phyloP scores from a whole-genome alignment of 2,113 vertebrate genomes.

The Eulemur macaco region DNA sequence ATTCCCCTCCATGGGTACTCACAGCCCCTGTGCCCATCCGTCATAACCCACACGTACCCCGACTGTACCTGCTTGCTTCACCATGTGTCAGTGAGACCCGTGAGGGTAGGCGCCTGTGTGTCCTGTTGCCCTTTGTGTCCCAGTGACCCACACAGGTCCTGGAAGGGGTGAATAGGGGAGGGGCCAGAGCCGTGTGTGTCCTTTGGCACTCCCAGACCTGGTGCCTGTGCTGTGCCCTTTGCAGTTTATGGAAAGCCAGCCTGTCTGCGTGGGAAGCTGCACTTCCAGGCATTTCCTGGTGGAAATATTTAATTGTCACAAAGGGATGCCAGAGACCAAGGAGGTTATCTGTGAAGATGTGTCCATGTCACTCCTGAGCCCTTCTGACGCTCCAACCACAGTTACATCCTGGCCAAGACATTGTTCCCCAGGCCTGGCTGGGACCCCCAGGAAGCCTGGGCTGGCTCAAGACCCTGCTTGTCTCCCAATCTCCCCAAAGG shows the following conservation, averaged over 20 bases:
- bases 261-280: background rate
- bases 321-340: background rate
- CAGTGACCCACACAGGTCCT: background rate
- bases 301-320: background rate
- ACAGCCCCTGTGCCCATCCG: too few relatives aligned
- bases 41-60: accelerated
- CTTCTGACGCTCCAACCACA: background rate
- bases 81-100: background rate
- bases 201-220: background rate
- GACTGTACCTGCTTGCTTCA: background rate
- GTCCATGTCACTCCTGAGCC: background rate
- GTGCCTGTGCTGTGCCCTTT: background rate
- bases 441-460: background rate
- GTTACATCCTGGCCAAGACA: background rate
- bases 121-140: background rate
- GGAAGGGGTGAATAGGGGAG: background rate
- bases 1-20: background rate
- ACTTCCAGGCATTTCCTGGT: background rate
- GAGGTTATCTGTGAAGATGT: background rate
- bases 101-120: background rate
- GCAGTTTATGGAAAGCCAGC: background rate
- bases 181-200: too few relatives aligned
- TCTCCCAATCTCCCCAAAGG: background rate
- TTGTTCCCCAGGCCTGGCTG: background rate
- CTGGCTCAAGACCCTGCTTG: background rate